phyloP scores from a whole-genome alignment of 2,113 vertebrate genomes.

The Isurus oxyrinchus region DNA sequence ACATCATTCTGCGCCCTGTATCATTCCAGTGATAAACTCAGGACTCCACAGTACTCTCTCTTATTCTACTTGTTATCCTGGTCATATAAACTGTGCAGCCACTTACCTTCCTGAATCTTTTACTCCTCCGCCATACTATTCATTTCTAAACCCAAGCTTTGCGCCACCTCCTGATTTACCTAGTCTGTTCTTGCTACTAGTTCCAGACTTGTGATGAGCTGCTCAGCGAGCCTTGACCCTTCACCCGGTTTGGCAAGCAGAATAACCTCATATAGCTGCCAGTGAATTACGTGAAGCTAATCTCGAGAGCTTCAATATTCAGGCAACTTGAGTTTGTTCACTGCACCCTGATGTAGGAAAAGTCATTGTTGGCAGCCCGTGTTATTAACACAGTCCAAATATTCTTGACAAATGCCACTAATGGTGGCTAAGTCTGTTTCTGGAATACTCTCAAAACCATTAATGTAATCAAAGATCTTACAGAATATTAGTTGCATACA shows the following conservation, averaged over 20 bases:
- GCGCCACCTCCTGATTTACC: background rate
- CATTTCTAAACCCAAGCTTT: background rate
- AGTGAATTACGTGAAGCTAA: background rate
- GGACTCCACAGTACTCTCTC: background rate
- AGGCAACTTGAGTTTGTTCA: background rate
- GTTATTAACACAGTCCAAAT: background rate
- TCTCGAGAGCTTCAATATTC: background rate
- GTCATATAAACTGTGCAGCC: background rate
- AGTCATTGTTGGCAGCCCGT: background rate
- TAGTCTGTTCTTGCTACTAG: background rate
- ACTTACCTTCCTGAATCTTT: background rate
- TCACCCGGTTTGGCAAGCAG: background rate
- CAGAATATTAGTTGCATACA: background rate
- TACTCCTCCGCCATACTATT: background rate
- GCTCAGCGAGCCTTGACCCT: background rate
- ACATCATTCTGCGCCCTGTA: background rate
- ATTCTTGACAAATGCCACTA: background rate
- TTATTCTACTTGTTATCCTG: background rate
- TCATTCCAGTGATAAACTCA: background rate
- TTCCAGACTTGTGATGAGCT: background rate
- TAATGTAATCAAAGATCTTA: background rate
- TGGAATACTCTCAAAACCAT: background rate
- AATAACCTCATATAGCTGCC: background rate
- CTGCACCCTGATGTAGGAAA: background rate
- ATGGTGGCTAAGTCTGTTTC: background rate